These are phyloP conservation scores for Neuroscelio doddi DNA, from an alignment of 2,888 invertebrate genomes.

Conservation along the genomic window DNA sequence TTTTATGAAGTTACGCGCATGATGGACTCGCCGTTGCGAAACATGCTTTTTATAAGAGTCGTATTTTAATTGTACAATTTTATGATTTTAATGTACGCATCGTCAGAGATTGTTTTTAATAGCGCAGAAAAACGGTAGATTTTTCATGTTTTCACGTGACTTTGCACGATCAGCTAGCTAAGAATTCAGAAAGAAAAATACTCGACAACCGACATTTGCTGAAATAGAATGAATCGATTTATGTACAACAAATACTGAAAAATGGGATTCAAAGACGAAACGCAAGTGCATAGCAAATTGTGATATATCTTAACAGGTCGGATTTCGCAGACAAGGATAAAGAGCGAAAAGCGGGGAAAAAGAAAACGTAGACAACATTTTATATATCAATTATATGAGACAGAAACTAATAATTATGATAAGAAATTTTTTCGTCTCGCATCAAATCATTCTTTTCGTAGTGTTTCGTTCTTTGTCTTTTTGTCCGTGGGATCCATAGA, in stretches of 20 bases:
- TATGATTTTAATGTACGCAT: neutral
- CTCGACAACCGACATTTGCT: conserved; percentile 42
- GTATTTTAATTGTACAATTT: neutral
- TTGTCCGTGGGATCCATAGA: too few species aligned
- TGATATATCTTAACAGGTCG: conserved; percentile 60
- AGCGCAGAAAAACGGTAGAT: neutral
- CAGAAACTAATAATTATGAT: too few species aligned
- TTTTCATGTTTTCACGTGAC: conserved; percentile 2
- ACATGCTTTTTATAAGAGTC: neutral
- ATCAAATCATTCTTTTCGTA: too few species aligned
- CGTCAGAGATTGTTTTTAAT: neutral
- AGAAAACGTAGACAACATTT: too few species aligned
- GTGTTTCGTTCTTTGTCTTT: too few species aligned
- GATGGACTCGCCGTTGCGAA: neutral
- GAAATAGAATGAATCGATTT: conserved; percentile 33
- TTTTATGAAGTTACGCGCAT: neutral
- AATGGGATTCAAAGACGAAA: conserved; percentile 11
- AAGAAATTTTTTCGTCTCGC: too few species aligned
- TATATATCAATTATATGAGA: conserved; percentile 23
- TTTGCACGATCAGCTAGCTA: neutral
- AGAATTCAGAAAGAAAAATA: conserved; percentile 24
- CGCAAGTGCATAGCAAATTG: conserved; percentile 56
- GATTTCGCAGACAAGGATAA: conserved; percentile 43
- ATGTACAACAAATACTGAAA: conserved; percentile 30
- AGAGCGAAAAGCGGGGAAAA: conserved; percentile 19